Base-by-base conservation (phyloP, 2,113 vertebrate genomes). In the Calypte anna region DNA sequence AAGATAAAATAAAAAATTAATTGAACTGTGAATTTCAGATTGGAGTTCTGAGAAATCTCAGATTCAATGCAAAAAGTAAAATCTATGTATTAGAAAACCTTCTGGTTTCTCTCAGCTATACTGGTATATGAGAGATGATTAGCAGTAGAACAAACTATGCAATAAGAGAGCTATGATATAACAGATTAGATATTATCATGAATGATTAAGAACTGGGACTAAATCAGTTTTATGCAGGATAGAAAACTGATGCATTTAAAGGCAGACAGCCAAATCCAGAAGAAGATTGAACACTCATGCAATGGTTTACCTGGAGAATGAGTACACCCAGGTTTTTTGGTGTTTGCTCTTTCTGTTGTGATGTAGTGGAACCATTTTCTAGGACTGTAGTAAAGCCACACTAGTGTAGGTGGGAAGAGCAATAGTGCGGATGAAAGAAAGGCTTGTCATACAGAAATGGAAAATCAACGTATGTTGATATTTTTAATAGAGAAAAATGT, bases 1-100 rank as follows among this genome's bases (percentile, higher is more conserved):
- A 92, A 61, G 92, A 43, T 89, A 84, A 94, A 96, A 86, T 91
- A 36, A 97, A 94, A 94, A 93, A 92, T 75, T 97, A 82, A 89
- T 92, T 96, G 90, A 51, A 85, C 51, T 87, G 20, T 74, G 92
- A 95, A 74, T 92, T 94, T 53, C 62, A 88, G 74, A 74, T 78
- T 70, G 67, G 33, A 84, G 25, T 82, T 75, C 21, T 94, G 74
- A 70, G 74, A 72, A 86, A 53, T 91, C 63, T 93, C 57, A 63
- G 70, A 55, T 82, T n/a, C 7, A 89, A 92, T 57, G 46, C 25
- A 95, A 81, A 92, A 82, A 91, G 64, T 74, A 90, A 78, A 91
- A 33, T 70, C 59, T 12, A 4, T 67, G 10, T 81, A 72, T 78
- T 58, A 92, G 63, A 74, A 82, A 94, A 95, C 78, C 19, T 86